Percentiles rank a stretch among this genome's conserved stretches.
Conservation (phyloP, 2,113 vertebrate species). For the Podiceps cristatus region DNA sequence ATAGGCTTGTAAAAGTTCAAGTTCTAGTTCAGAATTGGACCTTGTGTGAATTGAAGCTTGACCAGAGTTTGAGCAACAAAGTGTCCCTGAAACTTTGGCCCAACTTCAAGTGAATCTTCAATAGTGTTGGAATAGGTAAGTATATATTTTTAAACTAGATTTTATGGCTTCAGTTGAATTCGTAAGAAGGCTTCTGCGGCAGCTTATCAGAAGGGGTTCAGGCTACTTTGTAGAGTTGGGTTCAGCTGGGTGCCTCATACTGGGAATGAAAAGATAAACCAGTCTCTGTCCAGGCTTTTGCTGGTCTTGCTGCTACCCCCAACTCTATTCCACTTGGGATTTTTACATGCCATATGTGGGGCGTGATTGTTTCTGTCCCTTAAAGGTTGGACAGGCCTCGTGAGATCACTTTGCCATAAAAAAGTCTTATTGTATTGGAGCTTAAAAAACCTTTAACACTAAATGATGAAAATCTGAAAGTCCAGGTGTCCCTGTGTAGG, state of each 20-base stretch:
- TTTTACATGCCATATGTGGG: neutral
- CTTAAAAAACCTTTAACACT: no score
- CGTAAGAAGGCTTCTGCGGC: neutral
- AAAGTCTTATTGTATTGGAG: no score
- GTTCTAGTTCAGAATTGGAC: neutral
- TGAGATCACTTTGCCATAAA: neutral
- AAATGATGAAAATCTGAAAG: neutral
- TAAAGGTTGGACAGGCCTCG: neutral
- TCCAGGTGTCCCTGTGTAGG: neutral
- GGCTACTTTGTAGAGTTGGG: neutral
- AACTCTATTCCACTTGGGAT: neutral
- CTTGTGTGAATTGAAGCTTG: rapidly evolving
- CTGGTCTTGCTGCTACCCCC: neutral
- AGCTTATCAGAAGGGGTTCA: neutral
- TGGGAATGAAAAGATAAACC: neutral
- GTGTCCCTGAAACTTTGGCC: neutral
- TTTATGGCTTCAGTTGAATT: neutral
- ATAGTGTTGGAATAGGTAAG: neutral
- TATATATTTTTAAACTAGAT: neutral
- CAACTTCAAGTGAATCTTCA: neutral
- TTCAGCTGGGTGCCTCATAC: neutral
- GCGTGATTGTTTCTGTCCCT: neutral
- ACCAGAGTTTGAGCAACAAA: neutral
- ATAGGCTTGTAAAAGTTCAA: neutral
- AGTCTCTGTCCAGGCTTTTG: neutral